Evolutionary conservation across 2,888 invertebrate genomes (phyloP), one percentile per base, ranked within the genome.

Genomic region (Drosophila koepferae): DNA sequence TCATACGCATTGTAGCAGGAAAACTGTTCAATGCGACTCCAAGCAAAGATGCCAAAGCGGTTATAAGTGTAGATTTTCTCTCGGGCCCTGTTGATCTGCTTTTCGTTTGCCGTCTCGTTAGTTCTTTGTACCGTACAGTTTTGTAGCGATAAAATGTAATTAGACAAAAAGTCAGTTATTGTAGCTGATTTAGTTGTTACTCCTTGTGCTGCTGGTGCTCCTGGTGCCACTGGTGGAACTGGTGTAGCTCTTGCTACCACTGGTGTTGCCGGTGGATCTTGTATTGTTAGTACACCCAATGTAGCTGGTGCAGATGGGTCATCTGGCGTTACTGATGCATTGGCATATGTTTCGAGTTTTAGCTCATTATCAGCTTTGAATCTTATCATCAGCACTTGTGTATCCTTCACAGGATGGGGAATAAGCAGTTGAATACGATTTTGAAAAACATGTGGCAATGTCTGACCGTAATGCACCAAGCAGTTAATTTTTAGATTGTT

Each of bases 401-500:
- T 28, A 9, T 55, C 49, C 6, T n/a, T 28, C 8, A 6, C 8
- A 23, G 49, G 20, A 0, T 38, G 1, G 1, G 34, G 48, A 4
- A 34, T 51, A 1, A 76, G 23, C 0, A 34, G 14, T n/a, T 68
- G 43, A 1, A 64, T n/a, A 9, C 77, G 76, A 14, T 60, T 56
- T 18, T 64, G 49, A 16, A 72, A 72, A 0, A 76, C 9, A 14
- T 76, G 63, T 16, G 67, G 68, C 49, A 76, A 48, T 0, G 68
- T 49, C 31, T 53, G 55, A 64, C 41, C 7, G 58, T n/a, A 59
- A 34, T 76, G 60, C 55, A 76, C 56, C 28, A 76, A 46, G 16
- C 31, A 64, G 14, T 72, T 58, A 8, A 64, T 68, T 6, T 51
- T 59, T 5, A 64, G 6, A 10, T 41, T 20, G 12, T 2, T 7